phyloP scores from a whole-genome alignment of 2,888 invertebrate genomes.

The Athripsodes cinereus region DNA sequence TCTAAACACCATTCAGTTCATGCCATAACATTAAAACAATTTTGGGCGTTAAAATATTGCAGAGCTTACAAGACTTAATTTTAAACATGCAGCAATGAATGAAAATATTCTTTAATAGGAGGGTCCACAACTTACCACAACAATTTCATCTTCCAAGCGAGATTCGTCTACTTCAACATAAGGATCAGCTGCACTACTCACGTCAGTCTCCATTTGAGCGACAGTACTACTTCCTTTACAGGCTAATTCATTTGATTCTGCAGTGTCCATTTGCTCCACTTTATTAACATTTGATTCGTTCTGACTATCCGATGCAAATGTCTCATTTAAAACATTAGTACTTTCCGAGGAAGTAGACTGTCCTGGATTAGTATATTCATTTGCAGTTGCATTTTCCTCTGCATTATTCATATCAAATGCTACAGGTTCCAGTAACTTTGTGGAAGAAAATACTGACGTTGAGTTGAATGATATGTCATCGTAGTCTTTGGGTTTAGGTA shows the following conservation, averaged over 20 bases:
- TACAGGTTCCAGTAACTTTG: slow-evolving; percentile 7
- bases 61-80: not conserved
- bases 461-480: slow-evolving; percentile 13
- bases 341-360: not conserved
- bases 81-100: too few relatives aligned
- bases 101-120: too few relatives aligned
- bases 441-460: slow-evolving; percentile 13
- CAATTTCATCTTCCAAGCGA: slow-evolving; percentile 17
- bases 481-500: slow-evolving; percentile 33
- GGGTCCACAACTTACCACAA: slow-evolving; percentile 6
- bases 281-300: not conserved
- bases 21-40: too few relatives aligned
- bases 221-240: not conserved
- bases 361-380: not conserved
- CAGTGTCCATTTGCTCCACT: slow-evolving; percentile 11
- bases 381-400: not conserved
- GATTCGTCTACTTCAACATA: slow-evolving; percentile 6
- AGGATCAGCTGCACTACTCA: not conserved
- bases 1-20: too few relatives aligned
- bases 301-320: not conserved
- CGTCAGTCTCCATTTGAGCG: slow-evolving; percentile 10
- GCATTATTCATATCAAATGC: not conserved
- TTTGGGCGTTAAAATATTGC: not conserved
- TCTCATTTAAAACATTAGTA: slow-evolving; percentile 8
- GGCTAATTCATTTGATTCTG: not conserved